Conservation (phyloP, 2,797 vertebrate species). For the Hyperoplus lanceolatus region DNA sequence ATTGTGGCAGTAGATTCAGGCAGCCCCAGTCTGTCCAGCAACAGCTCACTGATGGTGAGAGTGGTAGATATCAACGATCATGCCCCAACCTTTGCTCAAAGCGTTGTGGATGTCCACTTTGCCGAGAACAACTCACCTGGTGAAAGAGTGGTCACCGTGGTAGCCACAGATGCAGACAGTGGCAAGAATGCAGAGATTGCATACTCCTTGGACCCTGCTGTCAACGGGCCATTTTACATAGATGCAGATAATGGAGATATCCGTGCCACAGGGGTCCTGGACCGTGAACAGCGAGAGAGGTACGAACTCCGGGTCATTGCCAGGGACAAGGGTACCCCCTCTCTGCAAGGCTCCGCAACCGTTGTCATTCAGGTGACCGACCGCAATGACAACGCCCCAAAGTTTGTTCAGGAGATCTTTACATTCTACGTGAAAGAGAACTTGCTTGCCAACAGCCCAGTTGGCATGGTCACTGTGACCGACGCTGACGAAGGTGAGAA, state of each 20-base stretch:
- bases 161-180: slow-evolving; percentile 93
- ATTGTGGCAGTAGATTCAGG: slow-evolving; percentile 97
- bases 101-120: slow-evolving; percentile 93
- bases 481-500: slow-evolving; percentile 96
- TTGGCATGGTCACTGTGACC: slow-evolving; percentile 97
- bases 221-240: slow-evolving; percentile 90
- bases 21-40: slow-evolving; percentile 96
- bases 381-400: slow-evolving; percentile 95
- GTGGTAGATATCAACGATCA: slow-evolving; percentile 97
- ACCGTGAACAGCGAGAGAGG: slow-evolving; percentile 91
- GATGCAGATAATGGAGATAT: slow-evolving; percentile 95
- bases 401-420: slow-evolving; percentile 97
- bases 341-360: slow-evolving; percentile 91
- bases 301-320: slow-evolving; percentile 94
- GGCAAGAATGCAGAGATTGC: slow-evolving; percentile 94
- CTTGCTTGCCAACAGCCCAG: slow-evolving; percentile 94
- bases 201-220: slow-evolving; percentile 90
- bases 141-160: slow-evolving; percentile 91
- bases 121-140: slow-evolving; percentile 94
- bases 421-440: slow-evolving; percentile 98
- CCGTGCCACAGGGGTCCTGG: slow-evolving; percentile 88
- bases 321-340: slow-evolving; percentile 92
- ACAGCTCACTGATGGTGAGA: slow-evolving; percentile 93
- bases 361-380: slow-evolving; percentile 94
- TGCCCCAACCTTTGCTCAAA: slow-evolving; percentile 91